Percentiles rank a stretch among this genome's conserved stretches.
Evolutionary conservation across 1,140 invertebrate species (phyloP).

Genomic region (Augochlora pura): DNA sequence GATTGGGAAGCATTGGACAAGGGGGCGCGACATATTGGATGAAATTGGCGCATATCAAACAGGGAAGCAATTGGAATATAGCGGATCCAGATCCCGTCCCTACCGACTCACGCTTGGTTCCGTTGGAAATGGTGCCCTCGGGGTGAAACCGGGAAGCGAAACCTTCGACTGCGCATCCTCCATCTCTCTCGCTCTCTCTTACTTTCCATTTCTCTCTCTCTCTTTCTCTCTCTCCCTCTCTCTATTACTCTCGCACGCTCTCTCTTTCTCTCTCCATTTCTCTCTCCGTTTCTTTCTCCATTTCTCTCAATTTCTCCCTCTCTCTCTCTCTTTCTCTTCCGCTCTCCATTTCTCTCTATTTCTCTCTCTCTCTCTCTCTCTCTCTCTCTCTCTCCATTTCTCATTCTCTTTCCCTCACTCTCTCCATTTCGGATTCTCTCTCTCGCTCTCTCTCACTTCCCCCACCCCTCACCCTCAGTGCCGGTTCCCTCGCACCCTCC

Average conservation of each 20-base stretch:
- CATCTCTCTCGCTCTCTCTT: slow-evolving; percentile 33
- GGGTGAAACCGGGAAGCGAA: slow-evolving; percentile 62
- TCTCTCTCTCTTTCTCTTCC: too few species aligned
- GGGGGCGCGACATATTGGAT: slow-evolving; percentile 71
- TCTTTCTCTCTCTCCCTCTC: neutral
- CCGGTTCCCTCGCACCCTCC: slow-evolving; percentile 20
- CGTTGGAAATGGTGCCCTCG: slow-evolving; percentile 67
- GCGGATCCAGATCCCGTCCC: slow-evolving; percentile 60
- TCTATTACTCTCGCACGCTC: too few species aligned
- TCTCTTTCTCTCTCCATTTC: too few species aligned
- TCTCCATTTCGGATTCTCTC: too few species aligned
- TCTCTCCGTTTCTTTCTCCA: too few species aligned
- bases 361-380: too few species aligned
- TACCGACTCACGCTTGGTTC: slow-evolving; percentile 50
- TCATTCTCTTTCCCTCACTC: too few species aligned
- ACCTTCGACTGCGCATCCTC: slow-evolving; percentile 61
- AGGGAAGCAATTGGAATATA: slow-evolving; percentile 72
- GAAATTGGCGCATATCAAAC: slow-evolving; percentile 74
- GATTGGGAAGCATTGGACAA: slow-evolving; percentile 51
- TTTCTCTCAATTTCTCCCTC: too few species aligned
- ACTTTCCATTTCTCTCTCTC: slow-evolving; percentile 29
- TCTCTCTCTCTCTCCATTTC: too few species aligned
- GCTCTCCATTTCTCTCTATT: neutral
- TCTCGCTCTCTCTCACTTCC: too few species aligned
- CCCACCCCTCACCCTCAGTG: too few species aligned